Evolutionary conservation across 2,888 invertebrate genomes (phyloP), one percentile per base, ranked within the genome.

Genomic region (Drepana falcataria): DNA sequence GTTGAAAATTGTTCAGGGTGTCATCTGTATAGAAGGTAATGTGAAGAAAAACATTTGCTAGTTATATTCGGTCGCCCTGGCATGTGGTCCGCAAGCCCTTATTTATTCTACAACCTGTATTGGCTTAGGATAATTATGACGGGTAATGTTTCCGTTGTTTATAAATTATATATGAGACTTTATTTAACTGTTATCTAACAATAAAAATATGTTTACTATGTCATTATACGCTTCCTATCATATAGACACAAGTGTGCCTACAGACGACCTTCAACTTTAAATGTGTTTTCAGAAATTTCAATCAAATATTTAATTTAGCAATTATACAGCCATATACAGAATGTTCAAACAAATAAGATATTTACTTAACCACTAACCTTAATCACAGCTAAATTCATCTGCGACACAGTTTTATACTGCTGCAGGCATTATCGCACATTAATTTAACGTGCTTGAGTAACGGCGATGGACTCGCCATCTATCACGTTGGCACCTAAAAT

Each of bases 91-190:
- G 53, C 55, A 48, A 51, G 53, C 56, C 51, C 47, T 54, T 63
- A 59, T 60, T 64, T 63, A 64, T 61, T 55, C 57, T 53, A 49
- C 49, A 47, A 35, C 49, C 51, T 52, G 52, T 61, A 59, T 65
- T 61, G 55, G 59, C 61, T 63, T 61, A 61, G 63, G 63, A 60
- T 53, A 51, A 53, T n/a, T 35, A 5, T 52, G 35, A 35, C 47
- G 47, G 35, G 3, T 51, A 41, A 63, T 59, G 49, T 47, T 48
- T 53, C 62, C 48, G 54, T 60, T 55, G 59, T 59, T 63, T 59
- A 60, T 53, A 59, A 44, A 34, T 33, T 48, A 44, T 35, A 52
- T 37, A 52, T 52, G 21, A 21, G 52, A 34, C 57, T 57, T 52
- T 47, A 48, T 21, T 21, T 54, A 58, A 49, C 61, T 61, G 53